phyloP scores from a whole-genome alignment of 1,140 invertebrate species.

The Solen grandis region DNA sequence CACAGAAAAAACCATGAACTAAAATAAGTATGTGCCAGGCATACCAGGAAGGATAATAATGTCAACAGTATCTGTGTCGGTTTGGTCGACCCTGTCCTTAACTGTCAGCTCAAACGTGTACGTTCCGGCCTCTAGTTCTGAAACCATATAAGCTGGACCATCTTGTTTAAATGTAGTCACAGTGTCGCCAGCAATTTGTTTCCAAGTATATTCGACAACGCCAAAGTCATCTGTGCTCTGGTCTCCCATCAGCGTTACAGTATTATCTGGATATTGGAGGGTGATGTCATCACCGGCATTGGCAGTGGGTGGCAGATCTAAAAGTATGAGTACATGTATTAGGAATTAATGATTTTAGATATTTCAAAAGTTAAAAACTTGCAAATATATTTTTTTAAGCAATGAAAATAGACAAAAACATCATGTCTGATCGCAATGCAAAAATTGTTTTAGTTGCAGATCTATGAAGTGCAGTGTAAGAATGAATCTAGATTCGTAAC shows the following conservation, averaged over 20 bases:
- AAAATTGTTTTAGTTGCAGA: neutral
- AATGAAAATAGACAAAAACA: neutral
- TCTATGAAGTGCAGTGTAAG: too few relatives aligned
- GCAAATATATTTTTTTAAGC: neutral
- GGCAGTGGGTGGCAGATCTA: constrained; percentile 16
- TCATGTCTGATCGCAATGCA: neutral
- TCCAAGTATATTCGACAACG: constrained; percentile 19
- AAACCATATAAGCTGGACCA: neutral
- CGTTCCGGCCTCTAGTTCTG: neutral
- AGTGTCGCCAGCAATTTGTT: neutral
- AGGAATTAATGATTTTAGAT: neutral
- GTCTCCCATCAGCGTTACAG: constrained; percentile 21
- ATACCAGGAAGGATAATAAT: constrained; percentile 14
- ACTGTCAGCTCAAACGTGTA: neutral
- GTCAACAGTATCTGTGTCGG: neutral
- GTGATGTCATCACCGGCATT: constrained; percentile 21
- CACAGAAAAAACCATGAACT: too few relatives aligned
- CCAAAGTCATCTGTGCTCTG: constrained; percentile 21
- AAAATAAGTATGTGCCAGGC: too few relatives aligned
- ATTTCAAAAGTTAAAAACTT: neutral
- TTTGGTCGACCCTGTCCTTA: neutral
- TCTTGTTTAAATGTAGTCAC: neutral
- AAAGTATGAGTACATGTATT: too few relatives aligned
- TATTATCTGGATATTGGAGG: neutral
- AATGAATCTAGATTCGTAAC: too few relatives aligned